Conservation (phyloP, 2,797 vertebrate genomes). For the Linurgus olivaceus region DNA sequence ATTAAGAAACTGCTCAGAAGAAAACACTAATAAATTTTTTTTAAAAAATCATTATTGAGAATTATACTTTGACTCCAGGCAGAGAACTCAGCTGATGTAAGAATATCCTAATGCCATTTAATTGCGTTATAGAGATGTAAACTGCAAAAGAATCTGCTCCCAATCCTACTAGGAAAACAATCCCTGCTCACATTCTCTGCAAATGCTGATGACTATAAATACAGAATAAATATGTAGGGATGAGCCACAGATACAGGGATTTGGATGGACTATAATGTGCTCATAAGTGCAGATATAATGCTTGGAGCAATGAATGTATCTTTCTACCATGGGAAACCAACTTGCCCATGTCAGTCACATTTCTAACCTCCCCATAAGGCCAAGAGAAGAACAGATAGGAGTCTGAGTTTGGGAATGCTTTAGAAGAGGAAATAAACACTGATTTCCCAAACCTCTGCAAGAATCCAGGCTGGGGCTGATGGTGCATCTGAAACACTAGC, state of each 20-base stretch:
- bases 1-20: conserved; percentile 13
- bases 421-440: neutral
- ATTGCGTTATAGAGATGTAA: conserved; percentile 49
- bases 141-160: neutral
- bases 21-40: neutral
- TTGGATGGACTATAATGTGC: neutral
- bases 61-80: neutral
- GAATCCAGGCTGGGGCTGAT: neutral
- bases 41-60: neutral
- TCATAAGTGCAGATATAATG: neutral
- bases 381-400: neutral
- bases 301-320: neutral
- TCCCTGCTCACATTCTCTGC: neutral
- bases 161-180: conserved; percentile 13
- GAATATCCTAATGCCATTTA: conserved; percentile 50
- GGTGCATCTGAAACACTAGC: neutral
- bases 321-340: neutral
- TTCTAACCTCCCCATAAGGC: neutral
- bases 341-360: accelerated
- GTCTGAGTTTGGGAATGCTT: neutral
- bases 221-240: neutral
- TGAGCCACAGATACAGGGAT: neutral
- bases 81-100: conserved; percentile 39
- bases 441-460: neutral
- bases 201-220: conserved; percentile 19